Evolutionary conservation across 2,888 invertebrate species (phyloP), one percentile per base, ranked within the genome.

Genomic region (Chaetoderma sp.): DNA sequence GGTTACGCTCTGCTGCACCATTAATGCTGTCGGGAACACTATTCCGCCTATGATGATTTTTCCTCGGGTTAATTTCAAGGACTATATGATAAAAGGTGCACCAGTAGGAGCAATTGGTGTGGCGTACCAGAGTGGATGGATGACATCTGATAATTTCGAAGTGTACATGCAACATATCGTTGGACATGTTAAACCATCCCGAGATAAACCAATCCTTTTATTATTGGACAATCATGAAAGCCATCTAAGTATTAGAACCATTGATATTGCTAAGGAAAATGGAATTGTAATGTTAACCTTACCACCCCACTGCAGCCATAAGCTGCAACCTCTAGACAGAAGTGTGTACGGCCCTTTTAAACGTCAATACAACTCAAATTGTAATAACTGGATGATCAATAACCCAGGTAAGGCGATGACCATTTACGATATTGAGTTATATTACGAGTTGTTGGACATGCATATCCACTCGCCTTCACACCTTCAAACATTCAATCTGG

Each of bases 351-450:
- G 80, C 10, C 85, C 84, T 28, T 81, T 86, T 42, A 86, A 87
- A 70, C 74, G 71, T 42, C 65, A 60, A 59, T 58, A 76, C 23
- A 81, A 83, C 60, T 57, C 64, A 21, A 68, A 71, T 4, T 71
- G 61, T 36, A 75, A 82, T 57, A 52, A 72, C 16, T 84, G 78
- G 77, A 62, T 81, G 71, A 27, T 63, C 47, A 71, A 77, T 45
- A 74, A 86, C 66, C 81, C 84, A 45, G 84, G 85, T 2, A 76
- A 82, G 65, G 74, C 80, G 23, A 71, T 86, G 16, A 78, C 80
- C 4, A 86, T 86, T 39, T 86, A 87, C 67, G 76, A 87, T 63
- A 78, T n/a, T n/a, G n/a, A n/a, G n/a, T n/a, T n/a, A n/a, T 87
- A 27, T 45, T 52, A 6, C 47, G 32, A n/a, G 32, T 63, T 30